Percentiles rank a stretch among this genome's conserved stretches.
Evolutionary conservation across 2,113 vertebrate genomes (phyloP).

Genomic region (Boulengeromyrus knoepffleri): DNA sequence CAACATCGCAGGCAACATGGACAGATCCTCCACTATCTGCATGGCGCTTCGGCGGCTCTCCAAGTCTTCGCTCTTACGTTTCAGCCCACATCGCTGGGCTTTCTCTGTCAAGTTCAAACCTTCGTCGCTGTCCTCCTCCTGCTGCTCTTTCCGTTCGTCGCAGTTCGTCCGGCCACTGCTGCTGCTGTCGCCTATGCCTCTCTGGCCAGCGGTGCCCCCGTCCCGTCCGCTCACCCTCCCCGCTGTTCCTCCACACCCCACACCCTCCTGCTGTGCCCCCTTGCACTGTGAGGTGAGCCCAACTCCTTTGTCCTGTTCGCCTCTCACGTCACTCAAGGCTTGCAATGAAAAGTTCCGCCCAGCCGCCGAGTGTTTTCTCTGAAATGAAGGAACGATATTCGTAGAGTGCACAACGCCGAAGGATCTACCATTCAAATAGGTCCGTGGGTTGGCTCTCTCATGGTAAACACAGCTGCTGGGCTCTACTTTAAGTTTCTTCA

Average conservation of each 20-base stretch:
- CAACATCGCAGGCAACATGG: slow-evolving; percentile 96
- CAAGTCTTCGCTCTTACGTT: slow-evolving; percentile 96
- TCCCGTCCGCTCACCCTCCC: slow-evolving; percentile 58
- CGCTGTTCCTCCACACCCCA: slow-evolving; percentile 63
- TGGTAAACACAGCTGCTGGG: slow-evolving; percentile 94
- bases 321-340: slow-evolving; percentile 81
- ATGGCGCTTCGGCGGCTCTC: slow-evolving; percentile 79
- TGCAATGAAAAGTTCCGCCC: slow-evolving; percentile 76
- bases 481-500: slow-evolving; percentile 99
- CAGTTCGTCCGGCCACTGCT: slow-evolving; percentile 41
- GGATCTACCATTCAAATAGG: slow-evolving; percentile 89
- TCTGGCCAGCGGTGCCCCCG: slow-evolving; percentile 50
- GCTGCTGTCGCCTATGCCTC: slow-evolving; percentile 6
- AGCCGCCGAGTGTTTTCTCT: slow-evolving; percentile 71
- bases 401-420: slow-evolving; percentile 76
- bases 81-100: slow-evolving; percentile 91
- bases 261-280: slow-evolving; percentile 52
- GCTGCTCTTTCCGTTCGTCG: slow-evolving; percentile 34
- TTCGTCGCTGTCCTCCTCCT: slow-evolving; percentile 52
- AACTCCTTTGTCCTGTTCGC: slow-evolving; percentile 55
- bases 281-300: slow-evolving; percentile 48
- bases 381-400: slow-evolving; percentile 75
- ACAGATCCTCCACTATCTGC: slow-evolving; percentile 97
- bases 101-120: slow-evolving; percentile 70
- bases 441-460: slow-evolving; percentile 82